Base-by-base conservation (phyloP, 2,113 vertebrate genomes). In the Muntiacus reevesi region DNA sequence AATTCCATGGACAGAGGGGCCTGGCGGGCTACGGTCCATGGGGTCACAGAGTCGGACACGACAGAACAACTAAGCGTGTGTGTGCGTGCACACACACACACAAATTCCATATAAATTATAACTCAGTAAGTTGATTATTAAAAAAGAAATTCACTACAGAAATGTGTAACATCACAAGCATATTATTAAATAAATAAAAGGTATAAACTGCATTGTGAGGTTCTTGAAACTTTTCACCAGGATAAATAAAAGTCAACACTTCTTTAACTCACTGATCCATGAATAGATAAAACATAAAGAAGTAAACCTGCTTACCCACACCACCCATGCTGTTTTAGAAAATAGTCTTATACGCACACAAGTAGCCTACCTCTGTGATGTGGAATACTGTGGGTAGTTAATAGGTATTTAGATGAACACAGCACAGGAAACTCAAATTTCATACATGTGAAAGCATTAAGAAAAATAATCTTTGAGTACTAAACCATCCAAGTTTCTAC, bases 391-490 rank as follows among this genome's bases (percentile, higher is more conserved):
- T 13, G 52, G 50, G 23, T 45, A 54, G 62, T 95, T 81, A 83
- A 64, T 9, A 43, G 19, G 33, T 10, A 62, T 59, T 71, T 8
- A 87, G 55, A 67, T 19, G 7, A 16, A 88, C 28, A 54, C 19
- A 81, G 89, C 23, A 47, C 9, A 89, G 67, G 40, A 97, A 95
- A 88, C 60, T 81, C 55, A 55, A 91, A 47, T 82, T 91, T 74
- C 74, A 40, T 6, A 95, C 25, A 7, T 43, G 25, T 43, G 30
- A 52, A 74, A 85, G 89, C 54, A 87, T 54, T 52, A 47, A 87
- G 52, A 97, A 92, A 94, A 60, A 54, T 30, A 90, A 64, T 45
- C 62, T 86, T 23, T 62, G 47, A 94, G 25, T 36, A 36, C 54
- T 88, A 59, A 94, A 23, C 27, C 33, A 74, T 52, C 76, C 57